Evolutionary conservation across 2,888 invertebrate species (phyloP).

Genomic region (Pterostichus madidus): DNA sequence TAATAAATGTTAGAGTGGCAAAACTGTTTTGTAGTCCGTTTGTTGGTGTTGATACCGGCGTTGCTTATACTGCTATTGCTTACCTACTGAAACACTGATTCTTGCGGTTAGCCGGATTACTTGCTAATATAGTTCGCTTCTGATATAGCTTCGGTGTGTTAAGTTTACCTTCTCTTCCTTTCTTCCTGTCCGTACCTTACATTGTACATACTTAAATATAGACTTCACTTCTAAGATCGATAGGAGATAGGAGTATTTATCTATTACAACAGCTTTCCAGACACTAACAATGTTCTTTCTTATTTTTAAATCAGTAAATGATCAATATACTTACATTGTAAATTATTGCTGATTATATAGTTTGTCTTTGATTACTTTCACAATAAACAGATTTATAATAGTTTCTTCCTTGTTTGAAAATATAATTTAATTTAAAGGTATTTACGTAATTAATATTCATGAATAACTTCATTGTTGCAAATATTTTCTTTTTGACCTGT

Average conservation of each 20-base stretch:
- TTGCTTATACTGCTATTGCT: constrained; percentile 4
- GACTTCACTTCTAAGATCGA: background rate
- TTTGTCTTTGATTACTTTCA: too few relatives aligned
- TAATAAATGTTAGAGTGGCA: background rate
- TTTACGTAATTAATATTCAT: background rate
- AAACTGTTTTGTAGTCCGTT: background rate
- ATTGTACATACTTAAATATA: constrained; percentile 1
- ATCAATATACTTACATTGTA: too few relatives aligned
- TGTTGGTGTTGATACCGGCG: background rate
- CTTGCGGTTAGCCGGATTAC: constrained; percentile 37
- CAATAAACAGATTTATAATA: too few relatives aligned
- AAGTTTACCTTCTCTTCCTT: constrained; percentile 18
- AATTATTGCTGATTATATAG: too few relatives aligned
- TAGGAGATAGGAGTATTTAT: background rate
- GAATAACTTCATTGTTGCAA: constrained; percentile 3
- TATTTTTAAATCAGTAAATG: background rate
- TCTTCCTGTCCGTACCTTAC: constrained; percentile 4
- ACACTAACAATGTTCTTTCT: too few relatives aligned
- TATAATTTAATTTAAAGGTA: too few relatives aligned
- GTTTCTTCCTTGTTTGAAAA: too few relatives aligned
- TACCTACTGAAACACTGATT: constrained; percentile 39
- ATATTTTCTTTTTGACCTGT: constrained; percentile 10
- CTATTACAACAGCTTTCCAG: background rate
- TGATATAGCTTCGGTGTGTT: constrained; percentile 10
- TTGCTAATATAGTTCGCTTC: constrained; percentile 38